Conservation (phyloP, 2,888 invertebrate species). For the Eristalis tenax region DNA sequence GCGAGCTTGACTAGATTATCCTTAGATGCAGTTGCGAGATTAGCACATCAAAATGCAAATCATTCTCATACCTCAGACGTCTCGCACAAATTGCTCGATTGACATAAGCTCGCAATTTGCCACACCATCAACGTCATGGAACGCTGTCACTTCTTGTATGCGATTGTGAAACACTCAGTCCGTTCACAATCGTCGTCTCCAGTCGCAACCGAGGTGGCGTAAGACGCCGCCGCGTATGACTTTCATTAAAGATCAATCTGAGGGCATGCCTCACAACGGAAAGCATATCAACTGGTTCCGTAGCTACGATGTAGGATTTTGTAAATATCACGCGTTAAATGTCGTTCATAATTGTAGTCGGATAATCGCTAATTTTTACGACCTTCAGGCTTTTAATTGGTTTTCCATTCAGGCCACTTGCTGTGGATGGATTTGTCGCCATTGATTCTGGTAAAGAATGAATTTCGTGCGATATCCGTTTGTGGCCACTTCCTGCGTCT, state of each 20-base stretch:
- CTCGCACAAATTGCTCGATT: neutral
- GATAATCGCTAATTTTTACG: neutral
- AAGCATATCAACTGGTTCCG: neutral
- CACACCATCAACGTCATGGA: neutral
- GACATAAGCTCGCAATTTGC: neutral
- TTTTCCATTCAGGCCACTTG: neutral
- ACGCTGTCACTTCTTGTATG: neutral
- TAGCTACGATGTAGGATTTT: neutral
- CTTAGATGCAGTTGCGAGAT: neutral
- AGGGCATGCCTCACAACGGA: neutral
- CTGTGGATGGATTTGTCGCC: neutral
- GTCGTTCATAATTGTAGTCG: neutral
- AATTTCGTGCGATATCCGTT: neutral
- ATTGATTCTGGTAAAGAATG: neutral
- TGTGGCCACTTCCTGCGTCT: neutral
- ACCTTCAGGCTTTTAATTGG: neutral
- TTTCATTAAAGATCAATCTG: neutral
- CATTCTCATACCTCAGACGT: neutral
- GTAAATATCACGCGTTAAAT: neutral
- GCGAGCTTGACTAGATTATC: neutral
- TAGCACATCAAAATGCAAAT: neutral
- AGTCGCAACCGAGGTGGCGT: neutral
- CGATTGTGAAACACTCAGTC: neutral
- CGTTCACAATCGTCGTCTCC: neutral
- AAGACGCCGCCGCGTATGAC: neutral